Percentiles rank a stretch among this genome's conserved stretches.
phyloP scores from a whole-genome alignment of 2,113 vertebrate genomes.

The Marmota flaviventris region DNA sequence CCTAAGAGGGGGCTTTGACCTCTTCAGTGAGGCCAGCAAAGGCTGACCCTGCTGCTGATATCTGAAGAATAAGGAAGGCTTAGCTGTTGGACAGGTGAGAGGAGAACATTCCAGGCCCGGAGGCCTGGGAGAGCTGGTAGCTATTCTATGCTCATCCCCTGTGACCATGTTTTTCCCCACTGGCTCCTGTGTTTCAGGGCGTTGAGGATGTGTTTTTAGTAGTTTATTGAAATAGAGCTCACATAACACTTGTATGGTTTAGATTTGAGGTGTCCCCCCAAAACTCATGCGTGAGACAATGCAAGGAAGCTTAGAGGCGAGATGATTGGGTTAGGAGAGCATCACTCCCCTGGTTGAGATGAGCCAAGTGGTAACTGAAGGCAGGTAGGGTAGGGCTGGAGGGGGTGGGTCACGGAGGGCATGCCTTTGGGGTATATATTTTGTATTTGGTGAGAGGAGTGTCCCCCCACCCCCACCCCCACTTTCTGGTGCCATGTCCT shows the following conservation, averaged over 20 bases:
- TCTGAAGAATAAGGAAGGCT: constrained; percentile 10
- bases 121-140: not conserved
- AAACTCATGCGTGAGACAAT: too few species aligned
- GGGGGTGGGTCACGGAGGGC: too few species aligned
- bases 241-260: not conserved
- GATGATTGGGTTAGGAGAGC: too few species aligned
- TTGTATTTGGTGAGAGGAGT: too few species aligned
- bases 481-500: too few species aligned
- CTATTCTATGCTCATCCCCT: not conserved
- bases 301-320: too few species aligned
- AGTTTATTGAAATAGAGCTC: not conserved
- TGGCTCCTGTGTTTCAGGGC: not conserved
- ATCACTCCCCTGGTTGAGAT: too few species aligned
- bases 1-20: not conserved
- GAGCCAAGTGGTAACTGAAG: too few species aligned
- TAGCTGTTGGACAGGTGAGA: not conserved
- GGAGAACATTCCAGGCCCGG: not conserved
- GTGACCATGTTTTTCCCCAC: not conserved
- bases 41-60: not conserved
- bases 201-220: not conserved
- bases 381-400: too few species aligned
- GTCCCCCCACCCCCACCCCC: too few species aligned
- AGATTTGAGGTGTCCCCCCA: too few species aligned
- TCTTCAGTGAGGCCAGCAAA: not conserved
- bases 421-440: too few species aligned